Evolutionary conservation across 1,140 invertebrate species (phyloP).

Genomic region (Drosophila kohkoa): DNA sequence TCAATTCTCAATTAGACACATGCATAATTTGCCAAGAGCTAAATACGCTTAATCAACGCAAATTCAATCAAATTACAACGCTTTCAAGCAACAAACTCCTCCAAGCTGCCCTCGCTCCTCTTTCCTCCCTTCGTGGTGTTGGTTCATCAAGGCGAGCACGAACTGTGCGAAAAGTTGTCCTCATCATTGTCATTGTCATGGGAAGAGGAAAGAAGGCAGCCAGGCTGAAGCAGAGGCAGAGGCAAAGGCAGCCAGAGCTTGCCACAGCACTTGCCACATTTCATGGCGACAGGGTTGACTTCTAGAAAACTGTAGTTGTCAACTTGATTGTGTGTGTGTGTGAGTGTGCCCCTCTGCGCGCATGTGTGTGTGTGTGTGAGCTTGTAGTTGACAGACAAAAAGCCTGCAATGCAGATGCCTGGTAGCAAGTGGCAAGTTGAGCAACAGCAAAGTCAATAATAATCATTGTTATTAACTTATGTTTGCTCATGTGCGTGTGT

Average conservation of each 20-base stretch:
- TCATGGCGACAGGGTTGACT: constrained; percentile 53
- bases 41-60: constrained; percentile 80
- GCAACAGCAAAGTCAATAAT: constrained; percentile 66
- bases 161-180: constrained; percentile 51
- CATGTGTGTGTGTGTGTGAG: constrained; percentile 1
- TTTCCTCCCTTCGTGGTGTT: not conserved
- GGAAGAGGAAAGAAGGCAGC: not conserved
- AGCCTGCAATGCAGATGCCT: constrained; percentile 65
- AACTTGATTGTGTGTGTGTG: constrained; percentile 41
- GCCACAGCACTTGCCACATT: constrained; percentile 58
- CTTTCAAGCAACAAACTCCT: constrained; percentile 64
- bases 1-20: constrained; percentile 75
- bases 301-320: constrained; percentile 64
- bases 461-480: constrained; percentile 79
- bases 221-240: not conserved
- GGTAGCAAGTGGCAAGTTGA: constrained; percentile 23
- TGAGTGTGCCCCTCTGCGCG: constrained; percentile 7
- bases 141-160: not conserved
- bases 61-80: constrained; percentile 79
- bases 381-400: constrained; percentile 27
- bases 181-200: constrained; percentile 57
- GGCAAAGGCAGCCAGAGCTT: constrained; percentile 3
- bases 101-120: not conserved
- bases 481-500: constrained; percentile 1
- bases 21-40: constrained; percentile 76